Conservation (phyloP, 2,888 invertebrate genomes). For the Thymelicus lineola region DNA sequence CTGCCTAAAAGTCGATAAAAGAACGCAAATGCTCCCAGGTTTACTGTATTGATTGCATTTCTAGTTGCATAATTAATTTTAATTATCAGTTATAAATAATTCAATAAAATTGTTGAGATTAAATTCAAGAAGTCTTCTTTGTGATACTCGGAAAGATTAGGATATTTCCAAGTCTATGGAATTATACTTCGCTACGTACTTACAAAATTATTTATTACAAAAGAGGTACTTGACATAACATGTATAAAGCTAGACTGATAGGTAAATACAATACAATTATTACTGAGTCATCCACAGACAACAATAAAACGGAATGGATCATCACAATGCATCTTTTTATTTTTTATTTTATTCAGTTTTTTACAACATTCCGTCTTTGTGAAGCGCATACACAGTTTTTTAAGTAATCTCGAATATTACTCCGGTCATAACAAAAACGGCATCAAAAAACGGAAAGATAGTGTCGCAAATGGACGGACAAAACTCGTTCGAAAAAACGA, state of each 20-base stretch:
- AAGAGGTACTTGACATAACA: conserved; percentile 7
- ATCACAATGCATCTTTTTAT: conserved; percentile 27
- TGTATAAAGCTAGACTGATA: conserved; percentile 21
- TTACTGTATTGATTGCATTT: too few relatives aligned
- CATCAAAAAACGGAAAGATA: conserved; percentile 22
- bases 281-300: conserved; percentile 24
- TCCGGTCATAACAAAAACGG: conserved; percentile 24
- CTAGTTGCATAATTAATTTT: too few relatives aligned
- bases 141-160: too few relatives aligned
- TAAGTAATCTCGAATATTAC: conserved; percentile 20
- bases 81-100: too few relatives aligned
- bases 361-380: conserved; percentile 28
- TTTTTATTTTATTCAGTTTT: conserved; percentile 28
- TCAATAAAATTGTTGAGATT: too few relatives aligned
- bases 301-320: conserved; percentile 21
- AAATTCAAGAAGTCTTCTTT: too few relatives aligned
- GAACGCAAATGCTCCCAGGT: too few relatives aligned
- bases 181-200: conserved; percentile 1
- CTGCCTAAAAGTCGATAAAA: too few relatives aligned
- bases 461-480: conserved; percentile 19
- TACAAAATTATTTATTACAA: background rate
- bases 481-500: conserved; percentile 23
- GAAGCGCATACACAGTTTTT: conserved; percentile 30
- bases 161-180: background rate
- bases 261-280: conserved; percentile 19